Evolutionary conservation across 2,113 vertebrate genomes (phyloP), one percentile per base, ranked within the genome.

Genomic region (Corythornis vintsioides): DNA sequence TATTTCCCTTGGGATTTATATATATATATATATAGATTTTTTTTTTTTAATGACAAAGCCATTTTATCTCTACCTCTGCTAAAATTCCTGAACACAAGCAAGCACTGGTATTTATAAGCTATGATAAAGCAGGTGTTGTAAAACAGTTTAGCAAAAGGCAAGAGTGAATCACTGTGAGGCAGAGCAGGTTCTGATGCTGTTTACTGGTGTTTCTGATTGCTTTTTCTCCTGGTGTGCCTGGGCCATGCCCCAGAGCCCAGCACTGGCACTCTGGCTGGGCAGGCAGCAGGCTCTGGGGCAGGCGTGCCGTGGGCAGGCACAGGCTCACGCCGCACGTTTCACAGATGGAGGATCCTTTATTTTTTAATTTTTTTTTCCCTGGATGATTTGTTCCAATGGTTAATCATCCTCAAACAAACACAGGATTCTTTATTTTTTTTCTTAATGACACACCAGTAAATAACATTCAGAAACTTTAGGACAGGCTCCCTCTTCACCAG

Each of bases 351-450:
- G 45, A 87, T 47, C 70, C 80, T 47, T 24, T 13, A 24, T 26
- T 56, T 43, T 31, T 84, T 38, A 38, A 38, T 10, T 38, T 60
- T 61, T 89, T 52, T 56, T 88, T 31, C 88, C 67, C 78, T 60
- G 84, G 59, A 28, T 92, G 86, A 94, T 78, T 94, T 90, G 66
- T 96, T 94, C 86, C 66, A 76, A 89, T 70, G 63, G 89, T 95
- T 96, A 96, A 95, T 96, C 96, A 95, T 86, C 74, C 77, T 92
- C 63, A 73, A 63, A 85, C 33, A 90, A 92, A 90, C 63, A 82
- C 38, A 8, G 55, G 17, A 33, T 74, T 88, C 14, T 33, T 47
- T 8, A 14, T 7, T 17, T 20, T 45, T 71, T 86, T 59, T 72
- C 72, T 84, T 86, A 78, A 90, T 92, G 81, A 45, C 50, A 82